Evolutionary conservation across 1,140 invertebrate species (phyloP).

Genomic region (Megalonaias nervosa): DNA sequence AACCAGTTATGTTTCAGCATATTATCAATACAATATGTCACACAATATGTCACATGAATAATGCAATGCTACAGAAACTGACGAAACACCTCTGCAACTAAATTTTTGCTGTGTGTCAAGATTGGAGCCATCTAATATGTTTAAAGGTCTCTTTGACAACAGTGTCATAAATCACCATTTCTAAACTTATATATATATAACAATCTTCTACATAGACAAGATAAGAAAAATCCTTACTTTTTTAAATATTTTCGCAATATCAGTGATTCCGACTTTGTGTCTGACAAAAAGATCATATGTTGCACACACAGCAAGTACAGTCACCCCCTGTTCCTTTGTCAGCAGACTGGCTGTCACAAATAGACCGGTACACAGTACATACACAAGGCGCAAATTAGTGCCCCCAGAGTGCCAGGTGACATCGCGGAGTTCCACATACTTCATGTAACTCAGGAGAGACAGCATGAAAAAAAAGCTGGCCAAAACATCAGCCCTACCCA

Average conservation of each 20-base stretch:
- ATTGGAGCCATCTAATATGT: background rate
- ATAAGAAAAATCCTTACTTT: slow-evolving; percentile 42
- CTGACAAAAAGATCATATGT: slow-evolving; percentile 81
- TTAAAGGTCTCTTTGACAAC: background rate
- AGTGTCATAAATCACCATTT: background rate
- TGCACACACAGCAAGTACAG: slow-evolving; percentile 89
- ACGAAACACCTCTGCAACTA: background rate
- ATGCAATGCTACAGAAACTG: too few species aligned
- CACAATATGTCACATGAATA: too few species aligned
- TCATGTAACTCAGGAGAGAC: slow-evolving; percentile 80
- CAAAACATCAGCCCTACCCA: slow-evolving; percentile 87
- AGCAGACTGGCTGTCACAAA: slow-evolving; percentile 64
- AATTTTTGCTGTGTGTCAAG: background rate
- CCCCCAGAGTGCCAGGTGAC: slow-evolving; percentile 70
- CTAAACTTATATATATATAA: slow-evolving; percentile 5
- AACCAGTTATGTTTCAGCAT: too few species aligned
- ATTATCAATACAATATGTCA: too few species aligned
- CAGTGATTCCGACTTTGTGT: slow-evolving; percentile 54
- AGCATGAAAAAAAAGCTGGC: slow-evolving; percentile 87
- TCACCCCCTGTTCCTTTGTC: slow-evolving; percentile 87
- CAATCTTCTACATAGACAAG: background rate
- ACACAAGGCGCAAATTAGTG: slow-evolving; percentile 52
- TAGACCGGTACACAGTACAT: slow-evolving; percentile 40
- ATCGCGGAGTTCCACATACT: slow-evolving; percentile 59
- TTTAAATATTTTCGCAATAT: slow-evolving; percentile 49